Base-by-base conservation (phyloP, 2,797 vertebrate species). In the Zalophus californianus region DNA sequence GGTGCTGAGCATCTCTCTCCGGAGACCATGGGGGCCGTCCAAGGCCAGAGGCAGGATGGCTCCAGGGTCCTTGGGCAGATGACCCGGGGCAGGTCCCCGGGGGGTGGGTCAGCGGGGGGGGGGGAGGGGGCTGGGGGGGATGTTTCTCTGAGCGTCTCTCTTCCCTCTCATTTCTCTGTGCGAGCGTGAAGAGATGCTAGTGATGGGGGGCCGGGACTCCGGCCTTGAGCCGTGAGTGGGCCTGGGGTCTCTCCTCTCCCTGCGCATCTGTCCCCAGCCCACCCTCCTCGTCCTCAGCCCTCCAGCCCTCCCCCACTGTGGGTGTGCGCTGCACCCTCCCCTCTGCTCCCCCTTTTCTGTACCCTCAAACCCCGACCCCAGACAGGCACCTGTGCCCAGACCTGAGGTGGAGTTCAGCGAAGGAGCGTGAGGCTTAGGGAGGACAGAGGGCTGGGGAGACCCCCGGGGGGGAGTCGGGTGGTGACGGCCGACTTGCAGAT, bases 401-500 rank as follows among this genome's bases (percentile, higher is more conserved):
- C 32, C 35, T 35, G 35, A 0, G 2, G 54, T 54, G 29, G 6
- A 27, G 21, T 44, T 21, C 10, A 90, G 48, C 23, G 15, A 0
- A 10, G 7, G 66, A 32, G 70, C 15, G 8, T 1, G 84, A 66
- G 14, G 38, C 35, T 56, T 29, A 5, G 38, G 6, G 38, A 60
- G 16, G 21, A 15, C 6, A 0, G 44, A 3, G 16, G 58, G 11
- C 70, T 11, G 27, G 86, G 41, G 78, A 41, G n/a, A 25, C 41
- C 11, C 70, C 62, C 32, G 32, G 78, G 60, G 70, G 27, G n/a
- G 50, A 12, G 32, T 15, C 2, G 35, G 66, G 66, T 18, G 35
- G 25, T 3, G 12, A 1, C 12, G 13, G 1, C 52, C 1, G 21
- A 29, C 56, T 52, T 16, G 14, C 12, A 48, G 44, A 0, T 14